Evolutionary conservation across 1,140 invertebrate genomes (phyloP).

Genomic region (Drosophila gunungcola): DNA sequence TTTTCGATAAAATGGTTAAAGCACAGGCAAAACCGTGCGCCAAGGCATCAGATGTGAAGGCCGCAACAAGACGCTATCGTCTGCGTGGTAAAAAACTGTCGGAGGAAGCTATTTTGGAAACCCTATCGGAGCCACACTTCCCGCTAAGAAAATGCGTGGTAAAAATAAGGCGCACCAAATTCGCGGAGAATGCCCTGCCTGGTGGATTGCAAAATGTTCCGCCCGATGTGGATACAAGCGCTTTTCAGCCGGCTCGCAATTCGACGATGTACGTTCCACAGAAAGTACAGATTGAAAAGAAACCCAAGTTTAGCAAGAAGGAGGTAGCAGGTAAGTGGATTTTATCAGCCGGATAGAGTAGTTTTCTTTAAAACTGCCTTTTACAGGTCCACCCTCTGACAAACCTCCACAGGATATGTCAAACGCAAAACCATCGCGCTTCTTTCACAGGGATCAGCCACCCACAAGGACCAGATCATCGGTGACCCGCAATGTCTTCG

Average conservation of each 20-base stretch:
- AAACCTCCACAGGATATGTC: neutral
- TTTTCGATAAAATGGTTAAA: slow-evolving; percentile 38
- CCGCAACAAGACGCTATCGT: neutral
- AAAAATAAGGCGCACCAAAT: slow-evolving; percentile 38
- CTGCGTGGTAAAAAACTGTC: neutral
- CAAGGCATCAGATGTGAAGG: neutral
- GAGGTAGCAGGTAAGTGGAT: slow-evolving; percentile 4
- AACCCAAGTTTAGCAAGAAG: neutral
- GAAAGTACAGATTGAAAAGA: neutral
- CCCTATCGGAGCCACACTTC: neutral
- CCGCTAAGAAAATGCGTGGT: slow-evolving; percentile 43
- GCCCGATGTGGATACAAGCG: slow-evolving; percentile 8
- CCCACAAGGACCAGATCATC: slow-evolving; percentile 40
- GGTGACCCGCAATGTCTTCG: slow-evolving; percentile 62
- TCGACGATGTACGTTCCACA: slow-evolving; percentile 40
- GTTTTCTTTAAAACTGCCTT: neutral
- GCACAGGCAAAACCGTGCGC: neutral
- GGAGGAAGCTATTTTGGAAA: neutral
- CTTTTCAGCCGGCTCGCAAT: slow-evolving; percentile 45
- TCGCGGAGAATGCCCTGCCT: neutral
- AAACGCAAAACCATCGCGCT: slow-evolving; percentile 15
- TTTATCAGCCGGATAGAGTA: neutral
- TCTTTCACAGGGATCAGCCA: slow-evolving; percentile 56
- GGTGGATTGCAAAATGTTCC: neutral
- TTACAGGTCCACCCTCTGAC: neutral